Base-by-base conservation (phyloP, 2,888 invertebrate genomes). In the Halictus ligatus region DNA sequence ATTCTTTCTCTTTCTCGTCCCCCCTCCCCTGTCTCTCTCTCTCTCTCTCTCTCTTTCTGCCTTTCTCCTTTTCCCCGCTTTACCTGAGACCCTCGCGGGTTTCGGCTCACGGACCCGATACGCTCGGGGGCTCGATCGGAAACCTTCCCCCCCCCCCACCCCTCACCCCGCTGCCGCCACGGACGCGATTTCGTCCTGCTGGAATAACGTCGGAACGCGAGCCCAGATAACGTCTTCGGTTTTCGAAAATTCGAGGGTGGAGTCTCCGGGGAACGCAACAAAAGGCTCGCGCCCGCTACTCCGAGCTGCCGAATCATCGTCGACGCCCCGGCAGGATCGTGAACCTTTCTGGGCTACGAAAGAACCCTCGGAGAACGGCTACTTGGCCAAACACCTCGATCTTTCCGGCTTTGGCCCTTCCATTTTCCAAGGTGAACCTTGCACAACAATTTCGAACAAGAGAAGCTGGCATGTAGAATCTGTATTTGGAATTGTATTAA, bases 61-160 rank as follows among this genome's bases (percentile, higher is more conserved):
- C 69, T 46, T 18, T 50, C 50, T 29, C 73, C 73, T 21, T 73
- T 67, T 50, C 40, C 21, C 35, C 50, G 18, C 50, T 82, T 83
- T 85, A 83, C 86, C 88, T 78, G 88, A 80, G 86, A 84, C 75
- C 67, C 75, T 78, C 64, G 77, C 69, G 35, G 71, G 15, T 29
- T 77, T 54, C 64, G 67, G 78, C 83, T 83, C 74, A 60, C 73
- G 75, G 73, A 71, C 73, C 75, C 74, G 84, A 88, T 84, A 83
- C 78, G 73, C 18, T 74, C 81, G 78, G 79, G 58, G 50, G 50
- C 81, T 67, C 75, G 81, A 88, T 88, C 85, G 77, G 74, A 78
- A 64, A 74, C 71, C 58, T 35, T 78, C 71, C 29, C 35, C 48
- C 67, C 43, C n/a, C n/a, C n/a, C n/a, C n/a, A n/a, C 48, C 64